These are phyloP conservation scores for Bryconaethiops microstoma DNA, from an alignment of 2,797 vertebrate genomes.

Conservation along the genomic window DNA sequence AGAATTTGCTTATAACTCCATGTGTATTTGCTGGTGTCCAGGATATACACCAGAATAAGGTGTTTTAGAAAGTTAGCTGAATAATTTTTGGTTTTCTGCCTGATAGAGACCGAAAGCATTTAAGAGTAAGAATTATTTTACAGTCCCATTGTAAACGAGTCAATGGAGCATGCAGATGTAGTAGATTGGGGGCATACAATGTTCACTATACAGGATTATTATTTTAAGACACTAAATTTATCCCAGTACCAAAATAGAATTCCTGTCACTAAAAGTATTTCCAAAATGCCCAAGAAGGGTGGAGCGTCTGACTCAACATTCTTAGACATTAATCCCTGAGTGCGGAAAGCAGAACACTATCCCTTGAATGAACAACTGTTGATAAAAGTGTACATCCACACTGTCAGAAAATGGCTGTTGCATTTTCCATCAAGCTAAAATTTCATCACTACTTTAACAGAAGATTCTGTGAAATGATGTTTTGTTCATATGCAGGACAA, in stretches of 20 bases:
- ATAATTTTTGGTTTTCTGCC: neutral
- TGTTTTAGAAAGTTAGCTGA: neutral
- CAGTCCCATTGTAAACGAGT: neutral
- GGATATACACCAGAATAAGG: no score
- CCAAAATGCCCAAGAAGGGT: neutral
- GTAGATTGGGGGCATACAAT: neutral
- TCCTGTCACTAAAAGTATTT: slow-evolving; percentile 2
- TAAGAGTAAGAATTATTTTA: neutral
- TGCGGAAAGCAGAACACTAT: neutral
- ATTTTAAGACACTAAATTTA: slow-evolving; percentile 36
- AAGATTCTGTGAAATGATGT: no score
- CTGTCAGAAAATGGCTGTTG: no score
- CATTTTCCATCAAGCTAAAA: no score
- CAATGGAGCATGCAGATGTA: neutral
- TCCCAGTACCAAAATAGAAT: slow-evolving; percentile 34
- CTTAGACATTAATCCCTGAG: slow-evolving; percentile 2
- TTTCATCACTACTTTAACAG: no score
- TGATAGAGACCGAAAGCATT: neutral
- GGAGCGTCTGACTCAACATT: neutral
- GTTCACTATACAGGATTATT: slow-evolving; percentile 9
- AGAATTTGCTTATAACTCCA: neutral
- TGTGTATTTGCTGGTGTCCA: neutral
- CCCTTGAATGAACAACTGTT: neutral
- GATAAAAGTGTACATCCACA: neutral
- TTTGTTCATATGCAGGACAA: no score